Conservation (phyloP, 1,140 invertebrate species). For the Semibalanus balanoides region DNA sequence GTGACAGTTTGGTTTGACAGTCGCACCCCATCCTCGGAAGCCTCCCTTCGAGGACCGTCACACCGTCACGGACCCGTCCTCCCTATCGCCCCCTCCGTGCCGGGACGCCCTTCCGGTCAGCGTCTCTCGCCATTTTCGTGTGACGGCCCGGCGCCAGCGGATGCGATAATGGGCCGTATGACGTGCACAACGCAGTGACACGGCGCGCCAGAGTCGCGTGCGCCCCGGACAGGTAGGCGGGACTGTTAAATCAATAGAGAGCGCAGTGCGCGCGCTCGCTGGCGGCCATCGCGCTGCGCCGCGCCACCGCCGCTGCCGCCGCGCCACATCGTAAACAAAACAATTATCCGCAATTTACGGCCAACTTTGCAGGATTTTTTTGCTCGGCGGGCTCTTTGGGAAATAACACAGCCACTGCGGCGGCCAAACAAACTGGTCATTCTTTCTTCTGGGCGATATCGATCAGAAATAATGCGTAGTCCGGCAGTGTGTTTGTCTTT, state of each 20-base stretch:
- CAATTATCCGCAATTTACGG: not conserved
- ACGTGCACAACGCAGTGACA: not conserved
- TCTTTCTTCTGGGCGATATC: not conserved
- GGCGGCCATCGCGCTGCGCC: not conserved
- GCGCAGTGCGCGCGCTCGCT: too few relatives aligned
- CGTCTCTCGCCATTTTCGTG: not conserved
- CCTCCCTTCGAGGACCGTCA: too few relatives aligned
- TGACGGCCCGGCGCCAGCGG: not conserved
- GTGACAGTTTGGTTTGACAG: too few relatives aligned
- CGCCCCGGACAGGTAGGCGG: not conserved
- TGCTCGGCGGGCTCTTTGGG: not conserved
- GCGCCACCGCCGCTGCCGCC: too few relatives aligned
- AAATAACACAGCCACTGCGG: not conserved
- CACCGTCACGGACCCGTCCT: too few relatives aligned
- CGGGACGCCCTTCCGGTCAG: too few relatives aligned
- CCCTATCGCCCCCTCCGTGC: too few relatives aligned
- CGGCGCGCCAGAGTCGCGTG: not conserved
- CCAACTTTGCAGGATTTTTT: constrained; percentile 1
- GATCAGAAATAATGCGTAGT: not conserved
- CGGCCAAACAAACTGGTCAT: not conserved
- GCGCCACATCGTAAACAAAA: not conserved
- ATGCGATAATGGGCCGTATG: not conserved
- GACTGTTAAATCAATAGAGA: not conserved
- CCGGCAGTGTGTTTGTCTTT: too few relatives aligned
- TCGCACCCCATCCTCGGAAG: too few relatives aligned